Base-by-base conservation (phyloP, 2,113 vertebrate genomes). In the Dascyllus trimaculatus region DNA sequence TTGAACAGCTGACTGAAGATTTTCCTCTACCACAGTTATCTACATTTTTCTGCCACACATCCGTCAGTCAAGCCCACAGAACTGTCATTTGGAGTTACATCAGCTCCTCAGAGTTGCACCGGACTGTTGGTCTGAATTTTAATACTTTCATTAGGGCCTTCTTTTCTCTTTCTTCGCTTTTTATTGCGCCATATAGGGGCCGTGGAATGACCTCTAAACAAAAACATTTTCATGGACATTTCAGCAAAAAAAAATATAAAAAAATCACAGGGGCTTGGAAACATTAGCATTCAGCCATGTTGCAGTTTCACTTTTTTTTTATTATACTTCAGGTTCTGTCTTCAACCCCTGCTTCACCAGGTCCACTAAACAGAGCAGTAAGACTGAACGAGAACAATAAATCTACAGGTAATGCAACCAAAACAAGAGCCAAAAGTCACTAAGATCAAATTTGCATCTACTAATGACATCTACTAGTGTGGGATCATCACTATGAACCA, bases 1-100 rank as follows among this genome's bases (percentile, higher is more conserved):
- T 82, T 77, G 61, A 84, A 75, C 81, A 86, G 83, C 1, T 76
- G 80, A 49, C 38, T 51, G 56, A 62, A 78, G 46, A 68, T 82
- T 56, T 56, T 48, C 49, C 26, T 48, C 58, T 11, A 11, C 43
- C 18, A 22, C 46, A 81, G 45, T 38, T 46, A 65, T 61, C 24
- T 52, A 35, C 56, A 35, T 51, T 72, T 56, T 52, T 32, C 48
- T 2, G 22, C 48, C 69, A 46, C 35, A 66, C 10, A 10, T 4
- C 24, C 38, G 26, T 75, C 80, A 83, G 38, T 81, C 73, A 62
- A 14, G 32, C 19, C 35, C 59, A 48, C 4, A 70, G 13, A 78
- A 10, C 38, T 2, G 38, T 70, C 63, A 32, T 8, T 32, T 26
- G 69, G 43, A 69, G 40, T 53, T 49, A 48, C 15, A 53, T 19